Conservation (phyloP, 2,797 vertebrate genomes). For the Galago senegalensis region DNA sequence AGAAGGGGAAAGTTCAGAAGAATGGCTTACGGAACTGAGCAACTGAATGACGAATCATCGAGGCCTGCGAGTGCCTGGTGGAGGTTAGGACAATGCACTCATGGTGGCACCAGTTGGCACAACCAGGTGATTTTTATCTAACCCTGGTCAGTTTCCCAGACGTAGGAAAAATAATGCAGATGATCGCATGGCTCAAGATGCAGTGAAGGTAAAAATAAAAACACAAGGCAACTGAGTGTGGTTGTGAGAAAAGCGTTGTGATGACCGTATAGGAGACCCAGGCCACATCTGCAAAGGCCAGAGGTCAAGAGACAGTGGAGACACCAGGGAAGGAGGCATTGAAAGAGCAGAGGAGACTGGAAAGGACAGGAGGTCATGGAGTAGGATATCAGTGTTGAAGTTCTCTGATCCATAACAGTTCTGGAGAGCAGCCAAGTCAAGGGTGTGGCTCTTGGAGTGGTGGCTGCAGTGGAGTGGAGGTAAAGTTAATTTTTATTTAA, state of each 20-base stretch:
- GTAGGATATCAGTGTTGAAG: conserved; percentile 39
- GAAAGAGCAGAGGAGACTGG: neutral
- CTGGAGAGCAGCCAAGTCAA: conserved; percentile 29
- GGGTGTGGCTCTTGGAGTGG: neutral
- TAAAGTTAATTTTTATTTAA: conserved; percentile 15
- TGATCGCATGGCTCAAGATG: neutral
- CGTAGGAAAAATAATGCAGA: conserved; percentile 5
- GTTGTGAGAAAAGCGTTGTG: neutral
- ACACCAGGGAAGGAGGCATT: neutral
- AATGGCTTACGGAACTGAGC: neutral
- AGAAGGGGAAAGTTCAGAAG: neutral
- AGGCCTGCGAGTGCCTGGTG: neutral
- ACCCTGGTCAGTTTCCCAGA: neutral
- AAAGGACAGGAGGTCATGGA: conserved; percentile 33
- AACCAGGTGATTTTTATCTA: conserved; percentile 40
- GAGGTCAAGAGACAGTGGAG: neutral
- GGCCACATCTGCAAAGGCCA: neutral
- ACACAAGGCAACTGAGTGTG: neutral
- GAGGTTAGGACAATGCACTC: neutral
- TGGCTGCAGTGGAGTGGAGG: neutral
- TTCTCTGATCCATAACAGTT: conserved; percentile 42
- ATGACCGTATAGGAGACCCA: neutral
- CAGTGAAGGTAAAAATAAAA: neutral
- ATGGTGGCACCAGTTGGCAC: neutral
- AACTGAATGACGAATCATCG: neutral